A percentile compares a stretch with the other conserved stretches of the same genome.
Conservation (phyloP, 2,797 vertebrate species). For the Enteromius anoplus region DNA sequence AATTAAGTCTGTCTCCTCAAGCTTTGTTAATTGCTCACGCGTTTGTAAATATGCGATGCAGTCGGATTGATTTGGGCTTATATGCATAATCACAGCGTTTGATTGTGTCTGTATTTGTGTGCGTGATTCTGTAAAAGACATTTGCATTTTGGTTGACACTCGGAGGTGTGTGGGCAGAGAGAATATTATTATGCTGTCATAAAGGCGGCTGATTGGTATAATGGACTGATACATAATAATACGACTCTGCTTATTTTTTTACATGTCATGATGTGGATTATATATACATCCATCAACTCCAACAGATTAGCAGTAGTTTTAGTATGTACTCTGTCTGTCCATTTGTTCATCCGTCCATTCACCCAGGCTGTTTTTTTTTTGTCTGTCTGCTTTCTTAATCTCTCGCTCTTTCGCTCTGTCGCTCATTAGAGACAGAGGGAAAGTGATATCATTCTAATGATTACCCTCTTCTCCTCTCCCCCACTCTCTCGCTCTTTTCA, state of each 20-base stretch:
- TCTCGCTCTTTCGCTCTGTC: slow-evolving; percentile 55
- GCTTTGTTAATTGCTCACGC: slow-evolving; percentile 65
- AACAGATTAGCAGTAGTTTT: slow-evolving; percentile 25
- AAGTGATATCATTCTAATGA: slow-evolving; percentile 84
- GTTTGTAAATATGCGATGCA: slow-evolving; percentile 53
- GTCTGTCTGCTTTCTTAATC: slow-evolving; percentile 61
- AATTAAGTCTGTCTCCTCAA: slow-evolving; percentile 70
- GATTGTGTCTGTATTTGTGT: slow-evolving; percentile 33
- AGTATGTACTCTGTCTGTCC: slow-evolving; percentile 11
- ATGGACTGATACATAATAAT: slow-evolving; percentile 34
- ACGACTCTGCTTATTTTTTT: slow-evolving; percentile 21
- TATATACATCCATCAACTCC: slow-evolving; percentile 28
- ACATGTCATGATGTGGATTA: slow-evolving; percentile 27
- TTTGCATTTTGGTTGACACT: slow-evolving; percentile 28
- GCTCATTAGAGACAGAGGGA: slow-evolving; percentile 75
- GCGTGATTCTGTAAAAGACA: slow-evolving; percentile 12
- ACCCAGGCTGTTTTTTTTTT: slow-evolving; percentile 43
- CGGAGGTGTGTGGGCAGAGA: slow-evolving; percentile 36
- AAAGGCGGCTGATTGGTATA: slow-evolving; percentile 32
- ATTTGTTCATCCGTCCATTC: slow-evolving; percentile 20
- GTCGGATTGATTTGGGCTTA: slow-evolving; percentile 51
- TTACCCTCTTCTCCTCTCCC: slow-evolving; percentile 68
- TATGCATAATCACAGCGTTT: slow-evolving; percentile 51
- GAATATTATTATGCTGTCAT: slow-evolving; percentile 36
- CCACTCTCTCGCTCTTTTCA: slow-evolving; percentile 73